Percentiles rank a stretch among this genome's conserved stretches.
These are phyloP conservation scores for Lycia hirtaria DNA, from an alignment of 2,888 invertebrate species.

Conservation along the genomic window DNA sequence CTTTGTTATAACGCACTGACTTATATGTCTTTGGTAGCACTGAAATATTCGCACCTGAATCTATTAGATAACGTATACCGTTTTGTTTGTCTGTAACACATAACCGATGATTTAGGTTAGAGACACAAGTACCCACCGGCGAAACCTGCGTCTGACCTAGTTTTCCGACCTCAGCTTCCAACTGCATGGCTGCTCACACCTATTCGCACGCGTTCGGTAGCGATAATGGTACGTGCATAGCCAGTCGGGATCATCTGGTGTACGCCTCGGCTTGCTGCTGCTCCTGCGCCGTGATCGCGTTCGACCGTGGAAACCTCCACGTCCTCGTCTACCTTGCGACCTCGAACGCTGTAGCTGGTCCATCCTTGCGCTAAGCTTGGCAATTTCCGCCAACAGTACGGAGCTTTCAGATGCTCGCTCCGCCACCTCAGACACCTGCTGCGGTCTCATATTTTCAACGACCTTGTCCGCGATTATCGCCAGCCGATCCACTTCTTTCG, in stretches of 20 bases:
- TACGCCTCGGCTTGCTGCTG: constrained; percentile 1
- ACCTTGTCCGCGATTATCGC: constrained; percentile 12
- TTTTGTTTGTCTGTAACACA: neutral
- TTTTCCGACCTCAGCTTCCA: constrained; percentile 12
- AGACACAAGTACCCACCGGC: constrained; percentile 6
- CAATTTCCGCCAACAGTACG: constrained; percentile 3
- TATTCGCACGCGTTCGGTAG: neutral
- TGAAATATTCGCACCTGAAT: constrained; percentile 7
- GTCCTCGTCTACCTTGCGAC: neutral
- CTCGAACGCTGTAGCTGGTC: neutral
- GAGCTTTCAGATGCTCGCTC: neutral
- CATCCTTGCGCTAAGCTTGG: neutral
- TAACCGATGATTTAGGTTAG: neutral
- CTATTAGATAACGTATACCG: neutral
- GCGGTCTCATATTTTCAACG: constrained; percentile 3
- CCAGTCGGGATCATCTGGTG: constrained; percentile 3
- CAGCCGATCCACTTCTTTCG: neutral
- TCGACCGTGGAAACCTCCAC: neutral
- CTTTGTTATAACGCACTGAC: neutral
- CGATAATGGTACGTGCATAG: constrained; percentile 18
- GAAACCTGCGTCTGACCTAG: neutral
- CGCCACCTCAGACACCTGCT: neutral
- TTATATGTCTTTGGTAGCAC: constrained; percentile 2
- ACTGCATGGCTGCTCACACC: constrained; percentile 10
- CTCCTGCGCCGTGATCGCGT: neutral